Conservation (phyloP, 2,888 invertebrate species). For the Diarsia brunnea region DNA sequence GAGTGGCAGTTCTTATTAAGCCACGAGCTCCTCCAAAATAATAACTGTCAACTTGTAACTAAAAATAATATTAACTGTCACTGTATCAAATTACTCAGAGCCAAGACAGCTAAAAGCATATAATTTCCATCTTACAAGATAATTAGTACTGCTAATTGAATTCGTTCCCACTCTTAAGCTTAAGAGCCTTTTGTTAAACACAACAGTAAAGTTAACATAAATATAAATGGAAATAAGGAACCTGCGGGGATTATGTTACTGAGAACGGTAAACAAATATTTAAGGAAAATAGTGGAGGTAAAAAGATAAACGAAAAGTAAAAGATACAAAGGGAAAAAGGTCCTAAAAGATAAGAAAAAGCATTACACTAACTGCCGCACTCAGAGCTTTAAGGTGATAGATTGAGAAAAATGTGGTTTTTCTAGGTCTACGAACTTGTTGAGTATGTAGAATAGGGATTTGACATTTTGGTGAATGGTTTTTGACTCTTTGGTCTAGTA, state of each 20-base stretch:
- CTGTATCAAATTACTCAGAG: background rate
- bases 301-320: background rate
- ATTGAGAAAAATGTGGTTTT: too few species aligned
- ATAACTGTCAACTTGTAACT: too few species aligned
- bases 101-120: conserved; percentile 12
- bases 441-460: too few species aligned
- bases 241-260: conserved; percentile 8
- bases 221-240: conserved; percentile 13
- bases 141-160: conserved; percentile 36
- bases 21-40: too few species aligned
- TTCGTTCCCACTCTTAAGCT: background rate
- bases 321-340: conserved; percentile 1
- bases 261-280: background rate
- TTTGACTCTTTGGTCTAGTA: too few species aligned
- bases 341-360: background rate
- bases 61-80: background rate
- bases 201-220: conserved; percentile 3
- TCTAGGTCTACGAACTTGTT: too few species aligned
- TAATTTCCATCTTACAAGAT: conserved; percentile 29
- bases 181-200: conserved; percentile 19
- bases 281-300: background rate
- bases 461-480: too few species aligned
- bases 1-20: too few species aligned
- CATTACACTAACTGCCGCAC: too few species aligned
- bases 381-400: too few species aligned